Base-by-base conservation (phyloP, 2,113 vertebrate species). In the Carassius gibelio region DNA sequence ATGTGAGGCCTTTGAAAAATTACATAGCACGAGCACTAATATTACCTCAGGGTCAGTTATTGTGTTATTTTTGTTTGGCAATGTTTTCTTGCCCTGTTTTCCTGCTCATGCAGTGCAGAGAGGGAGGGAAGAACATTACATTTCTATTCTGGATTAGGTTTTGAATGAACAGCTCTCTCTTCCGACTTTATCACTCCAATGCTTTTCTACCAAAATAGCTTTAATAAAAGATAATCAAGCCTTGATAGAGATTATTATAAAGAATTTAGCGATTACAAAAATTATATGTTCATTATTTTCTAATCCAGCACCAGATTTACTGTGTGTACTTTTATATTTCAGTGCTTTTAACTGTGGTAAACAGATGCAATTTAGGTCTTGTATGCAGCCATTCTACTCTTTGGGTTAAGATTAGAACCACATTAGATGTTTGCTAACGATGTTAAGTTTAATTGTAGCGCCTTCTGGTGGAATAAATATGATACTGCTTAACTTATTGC, bases 81-180 rank as follows among this genome's bases (percentile, higher is more conserved):
- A 74, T 83, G 71, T 75, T 75, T 75, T 62, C 75, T 78, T 36
- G 8, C 64, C 50, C 26, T 80, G 34, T 7, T 85, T 80, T 30
- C 68, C 19, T n/a, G 57, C 3, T 3, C 19, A n/a, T 61, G 19
- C 57, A 45, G 21, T 59, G 48, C 45, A 66, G 1, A 74, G 55
- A 48, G 14, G 23, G 72, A 80, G 72, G 48, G 36, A 72, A 55
- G 30, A 76, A 59, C 61, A 69, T 86, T 76, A 77, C 30, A 61
- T 71, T 83, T 76, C 80, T 77, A 77, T 86, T 86, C 38, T 78
- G 38, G 34, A 66, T 78, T 77, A 59, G 19, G n/a, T 55, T 71
- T 62, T 78, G 57, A 66, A 45, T 77, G 45, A 75, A 23, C 72
- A 21, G 59, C 59, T 48, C 23, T 61, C 26, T 36, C 14, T 64